Base-by-base conservation (phyloP, 2,113 vertebrate species). In the Typhlomys cinereus region DNA sequence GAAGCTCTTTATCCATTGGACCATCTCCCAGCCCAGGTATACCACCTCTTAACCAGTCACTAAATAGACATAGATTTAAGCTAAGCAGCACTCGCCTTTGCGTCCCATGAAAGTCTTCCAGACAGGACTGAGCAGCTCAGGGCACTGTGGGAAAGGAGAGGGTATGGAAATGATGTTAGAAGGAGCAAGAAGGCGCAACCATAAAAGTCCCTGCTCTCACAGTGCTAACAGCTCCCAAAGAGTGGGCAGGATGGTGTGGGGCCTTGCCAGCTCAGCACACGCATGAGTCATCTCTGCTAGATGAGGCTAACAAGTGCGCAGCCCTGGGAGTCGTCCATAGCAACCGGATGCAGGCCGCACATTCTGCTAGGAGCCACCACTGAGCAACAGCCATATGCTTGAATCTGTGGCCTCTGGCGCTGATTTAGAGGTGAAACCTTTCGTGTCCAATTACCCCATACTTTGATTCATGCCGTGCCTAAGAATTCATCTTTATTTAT, bases 351-450 rank as follows among this genome's bases (percentile, higher is more conserved):
- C 59, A 46, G 81, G 17, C 78, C 0, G 0, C 74, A 4, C 12
- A 1, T 78, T 69, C 85, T 70, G 29, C 66, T 88, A 52, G 85
- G 95, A 94, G 85, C 52, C 41, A 79, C 61, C 85, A 52, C 64
- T 25, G 21, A 91, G 90, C 48, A 90, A 36, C 48, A 76, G 82
- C 91, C 93, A 74, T 75, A 73, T 92, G 88, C 89, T 89, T 79
- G 44, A 80, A 90, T 74, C 69, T 88, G 59, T 80, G 48, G 74
- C 36, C 92, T 90, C 75, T 69, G 64, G 81, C 70, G 74, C 39
- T 57, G 50, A 95, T 89, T 90, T 84, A 88, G 90, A 95, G 76
- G 89, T 88, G 57, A 96, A 84, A 90, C 10, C 12, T 90, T 95
- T 93, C 1, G 0, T 48, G 31, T 94, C 84, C 75, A 92, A 70